Evolutionary conservation across 2,888 invertebrate genomes (phyloP), one percentile per base, ranked within the genome.

Genomic region (Himalopsyche tibetana): DNA sequence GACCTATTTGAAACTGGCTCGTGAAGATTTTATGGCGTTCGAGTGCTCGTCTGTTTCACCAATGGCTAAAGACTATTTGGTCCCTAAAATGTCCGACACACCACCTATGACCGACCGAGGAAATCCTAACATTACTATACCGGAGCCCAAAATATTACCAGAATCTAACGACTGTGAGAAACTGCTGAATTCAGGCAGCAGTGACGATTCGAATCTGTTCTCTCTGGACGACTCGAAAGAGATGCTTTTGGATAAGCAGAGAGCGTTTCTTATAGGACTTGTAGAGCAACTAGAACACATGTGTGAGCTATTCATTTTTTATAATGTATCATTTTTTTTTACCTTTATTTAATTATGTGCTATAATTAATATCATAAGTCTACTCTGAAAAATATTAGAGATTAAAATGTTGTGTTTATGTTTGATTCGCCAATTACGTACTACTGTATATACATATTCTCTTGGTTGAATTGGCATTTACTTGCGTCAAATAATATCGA

Each of bases 201-300:
- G 85, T 17, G 55, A 17, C 4, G 85, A 87, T 12, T 87, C 87
- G 1, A 74, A 81, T 82, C 15, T 83, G n/a, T 83, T 87, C 82
- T 36, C 83, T 40, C 69, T 87, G 84, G 86, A 86, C 38, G 87
- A 87, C 8, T 88, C 89, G 87, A 89, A 86, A 88, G 89, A 89
- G 87, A 90, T 87, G 88, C 89, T 91, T 85, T 89, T 90, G 38
- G 91, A 92, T 84, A 91, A 92, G 82, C 92, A 92, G 86, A 90
- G 89, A 8, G 90, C 91, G 1, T 93, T 93, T 84, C 92, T 93
- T 92, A 92, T 91, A 79, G 92, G 93, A 0, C 88, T 93, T 6
- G 90, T 93, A 15, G 93, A 93, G 86, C 93, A 93, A 82, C 92
- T 93, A 92, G 92, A 92, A 86, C 85, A 92, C 11, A 92, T 93